Conservation (phyloP, 2,113 vertebrate genomes). For the Oncorhynchus keta region DNA sequence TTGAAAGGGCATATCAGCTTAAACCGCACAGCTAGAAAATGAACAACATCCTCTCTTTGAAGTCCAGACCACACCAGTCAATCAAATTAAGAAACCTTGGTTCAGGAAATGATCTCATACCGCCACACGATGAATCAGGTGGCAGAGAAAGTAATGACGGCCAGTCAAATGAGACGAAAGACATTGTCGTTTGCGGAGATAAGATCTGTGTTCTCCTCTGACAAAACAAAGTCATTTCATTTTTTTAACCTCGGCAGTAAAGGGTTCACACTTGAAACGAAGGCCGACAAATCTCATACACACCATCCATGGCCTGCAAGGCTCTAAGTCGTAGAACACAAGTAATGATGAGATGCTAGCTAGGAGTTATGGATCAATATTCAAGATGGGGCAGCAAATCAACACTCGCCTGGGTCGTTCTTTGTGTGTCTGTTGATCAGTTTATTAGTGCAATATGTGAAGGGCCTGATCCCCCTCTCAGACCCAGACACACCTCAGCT, state of each 20-base stretch:
- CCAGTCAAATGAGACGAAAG: background rate
- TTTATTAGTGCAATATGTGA: constrained; percentile 33
- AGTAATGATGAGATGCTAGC: background rate
- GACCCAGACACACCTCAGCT: constrained; percentile 19
- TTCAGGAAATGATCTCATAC: constrained; percentile 27
- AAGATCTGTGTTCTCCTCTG: background rate
- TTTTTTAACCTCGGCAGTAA: background rate
- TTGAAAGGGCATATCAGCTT: constrained; percentile 16
- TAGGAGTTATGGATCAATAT: constrained; percentile 23
- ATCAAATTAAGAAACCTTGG: constrained; percentile 30
- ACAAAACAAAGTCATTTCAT: background rate
- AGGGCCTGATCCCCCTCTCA: constrained; percentile 11
- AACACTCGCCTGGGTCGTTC: constrained; percentile 2
- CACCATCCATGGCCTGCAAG: background rate
- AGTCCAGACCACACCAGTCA: constrained; percentile 22
- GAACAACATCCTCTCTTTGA: constrained; percentile 44
- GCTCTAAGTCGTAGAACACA: constrained; percentile 29
- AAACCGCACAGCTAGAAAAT: constrained; percentile 34
- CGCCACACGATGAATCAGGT: background rate
- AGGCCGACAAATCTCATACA: background rate
- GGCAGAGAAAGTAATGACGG: background rate
- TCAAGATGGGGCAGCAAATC: constrained; percentile 11
- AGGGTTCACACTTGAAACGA: background rate
- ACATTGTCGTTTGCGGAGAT: background rate
- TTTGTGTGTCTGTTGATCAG: constrained; percentile 15